A percentile compares a stretch with the other conserved stretches of the same genome.
Evolutionary conservation across 2,888 invertebrate species (phyloP).

Genomic region (Anodontia alba): DNA sequence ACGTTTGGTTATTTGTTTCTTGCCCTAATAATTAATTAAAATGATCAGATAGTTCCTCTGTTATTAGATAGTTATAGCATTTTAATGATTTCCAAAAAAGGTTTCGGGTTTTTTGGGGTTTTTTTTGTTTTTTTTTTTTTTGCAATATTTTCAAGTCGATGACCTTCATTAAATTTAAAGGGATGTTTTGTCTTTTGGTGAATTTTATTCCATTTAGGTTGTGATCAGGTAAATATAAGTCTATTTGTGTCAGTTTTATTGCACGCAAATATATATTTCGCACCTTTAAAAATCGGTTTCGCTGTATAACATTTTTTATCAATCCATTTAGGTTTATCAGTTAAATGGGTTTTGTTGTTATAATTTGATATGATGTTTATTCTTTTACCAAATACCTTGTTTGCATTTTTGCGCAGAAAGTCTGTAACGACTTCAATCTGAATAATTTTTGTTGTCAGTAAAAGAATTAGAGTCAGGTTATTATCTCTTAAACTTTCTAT

Average conservation of each 20-base stretch:
- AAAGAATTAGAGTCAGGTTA: not conserved
- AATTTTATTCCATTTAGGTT: not conserved
- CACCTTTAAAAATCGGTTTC: not conserved
- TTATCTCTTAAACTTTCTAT: not conserved
- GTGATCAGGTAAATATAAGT: not conserved
- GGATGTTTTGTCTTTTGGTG: not conserved
- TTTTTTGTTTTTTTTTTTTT: too few species aligned
- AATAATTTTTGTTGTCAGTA: not conserved
- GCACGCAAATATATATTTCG: not conserved
- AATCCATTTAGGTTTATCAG: not conserved
- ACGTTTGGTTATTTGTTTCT: too few species aligned
- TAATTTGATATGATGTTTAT: not conserved
- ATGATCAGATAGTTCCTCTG: too few species aligned
- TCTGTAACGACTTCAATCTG: not conserved
- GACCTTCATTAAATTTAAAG: not conserved
- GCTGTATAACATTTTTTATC: not conserved
- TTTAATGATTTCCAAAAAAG: not conserved
- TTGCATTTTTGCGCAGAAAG: not conserved
- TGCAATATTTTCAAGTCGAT: not conserved
- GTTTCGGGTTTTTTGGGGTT: too few species aligned
- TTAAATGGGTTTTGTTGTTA: not conserved
- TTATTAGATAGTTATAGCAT: too few species aligned
- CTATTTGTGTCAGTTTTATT: not conserved
- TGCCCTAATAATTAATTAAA: too few species aligned
- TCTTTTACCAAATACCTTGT: not conserved